A percentile compares a stretch with the other conserved stretches of the same genome.
These are phyloP conservation scores for Amblyjoppa proteus DNA, from an alignment of 2,888 invertebrate genomes.

Conservation along the genomic window DNA sequence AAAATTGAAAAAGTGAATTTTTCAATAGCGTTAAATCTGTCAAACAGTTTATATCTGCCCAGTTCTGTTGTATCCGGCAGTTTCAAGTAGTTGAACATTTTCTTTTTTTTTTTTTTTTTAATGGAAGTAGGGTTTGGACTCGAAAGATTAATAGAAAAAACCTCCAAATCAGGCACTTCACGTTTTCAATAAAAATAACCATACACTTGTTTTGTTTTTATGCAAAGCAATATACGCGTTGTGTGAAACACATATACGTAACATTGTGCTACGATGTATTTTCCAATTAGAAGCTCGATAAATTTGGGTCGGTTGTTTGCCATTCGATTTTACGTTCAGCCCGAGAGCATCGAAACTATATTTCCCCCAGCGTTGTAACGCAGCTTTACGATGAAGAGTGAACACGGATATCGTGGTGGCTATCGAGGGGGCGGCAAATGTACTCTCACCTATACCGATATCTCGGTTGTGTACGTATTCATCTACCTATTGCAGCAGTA, in stretches of 20 bases:
- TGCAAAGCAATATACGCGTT: not conserved
- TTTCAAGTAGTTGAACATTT: no score
- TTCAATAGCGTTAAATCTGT: no score
- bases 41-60: no score
- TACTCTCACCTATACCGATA: not conserved
- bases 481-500: conserved; percentile 13
- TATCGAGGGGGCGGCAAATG: not conserved
- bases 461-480: not conserved
- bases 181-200: no score
- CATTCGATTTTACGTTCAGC: conserved; percentile 28
- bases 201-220: no score
- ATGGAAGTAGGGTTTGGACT: no score
- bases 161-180: no score
- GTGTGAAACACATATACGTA: not conserved
- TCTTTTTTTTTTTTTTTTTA: no score
- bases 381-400: not conserved
- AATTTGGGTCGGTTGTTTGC: conserved; percentile 1
- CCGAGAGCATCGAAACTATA: not conserved
- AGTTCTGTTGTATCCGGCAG: no score
- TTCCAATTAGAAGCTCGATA: conserved; percentile 3
- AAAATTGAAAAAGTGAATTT: no score
- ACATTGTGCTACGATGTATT: not conserved
- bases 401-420: not conserved
- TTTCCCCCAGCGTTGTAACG: not conserved
- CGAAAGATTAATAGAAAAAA: no score